Evolutionary conservation across 2,797 vertebrate genomes (phyloP), one percentile per base, ranked within the genome.

Genomic region (Falco berigora): DNA sequence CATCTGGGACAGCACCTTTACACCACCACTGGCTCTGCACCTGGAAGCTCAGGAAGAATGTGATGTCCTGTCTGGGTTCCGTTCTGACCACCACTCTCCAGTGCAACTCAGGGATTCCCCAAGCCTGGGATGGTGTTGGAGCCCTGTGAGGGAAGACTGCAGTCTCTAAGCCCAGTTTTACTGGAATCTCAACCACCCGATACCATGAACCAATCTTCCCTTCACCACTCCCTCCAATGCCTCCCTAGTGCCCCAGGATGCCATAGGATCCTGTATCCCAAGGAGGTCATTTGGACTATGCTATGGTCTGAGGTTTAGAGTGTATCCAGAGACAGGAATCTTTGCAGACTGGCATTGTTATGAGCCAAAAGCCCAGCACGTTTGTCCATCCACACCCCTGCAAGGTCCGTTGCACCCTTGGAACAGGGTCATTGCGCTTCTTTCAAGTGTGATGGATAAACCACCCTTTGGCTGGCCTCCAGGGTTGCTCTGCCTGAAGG

Each of bases 61-160:
- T 0, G 0, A 12, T 58, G 58, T 52, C 24, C 24, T 32, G 10
- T 36, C 25, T n/a, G 15, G 22, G 13, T 53, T n/a, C 44, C 32
- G 18, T 23, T 49, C 44, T 75, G 36, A 24, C 15, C 14, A 7
- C 17, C 12, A 20, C 19, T 58, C 25, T 58, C 59, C 32, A 38
- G 61, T 30, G 24, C 16, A 4, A 12, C 14, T 32, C 62, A 38
- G 34, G 12, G 14, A 72, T 89, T 81, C 30, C 30, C 8, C 44
- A 73, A 38, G 13, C 25, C 13, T 42, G 20, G 14, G 4, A 5
- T 82, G 44, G 3, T 49, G 17, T 30, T 67, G 22, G 15, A 85
- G 22, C 24, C 36, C 30, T 20, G 8, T 21, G 59, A 77, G 42
- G 40, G 7, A 67, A 27, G 14, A 10, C 12, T 63, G 40, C 23